phyloP scores from a whole-genome alignment of 2,888 invertebrate genomes.

The Thalpophila matura region DNA sequence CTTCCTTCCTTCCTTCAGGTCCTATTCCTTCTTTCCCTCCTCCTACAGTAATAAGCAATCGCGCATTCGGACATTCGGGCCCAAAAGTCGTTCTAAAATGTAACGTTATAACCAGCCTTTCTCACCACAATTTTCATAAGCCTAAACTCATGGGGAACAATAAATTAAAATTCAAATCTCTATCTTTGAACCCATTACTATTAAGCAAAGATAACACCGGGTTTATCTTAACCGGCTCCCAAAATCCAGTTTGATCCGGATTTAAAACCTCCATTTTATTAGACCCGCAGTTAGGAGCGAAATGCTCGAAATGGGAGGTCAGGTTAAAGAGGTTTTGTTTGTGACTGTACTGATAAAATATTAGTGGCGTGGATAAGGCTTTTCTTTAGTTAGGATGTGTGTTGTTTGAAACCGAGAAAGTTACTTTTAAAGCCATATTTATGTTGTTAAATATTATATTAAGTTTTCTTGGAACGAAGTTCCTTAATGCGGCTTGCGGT shows the following conservation, averaged over 20 bases:
- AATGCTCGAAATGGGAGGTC: neutral
- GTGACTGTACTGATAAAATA: constrained; percentile 29
- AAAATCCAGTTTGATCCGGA: constrained; percentile 59
- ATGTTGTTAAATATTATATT: too few relatives aligned
- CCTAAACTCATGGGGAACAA: constrained; percentile 24
- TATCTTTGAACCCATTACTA: constrained; percentile 59
- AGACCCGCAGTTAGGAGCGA: neutral
- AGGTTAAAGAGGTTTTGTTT: constrained; percentile 6
- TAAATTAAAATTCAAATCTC: constrained; percentile 65
- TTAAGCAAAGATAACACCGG: constrained; percentile 55
- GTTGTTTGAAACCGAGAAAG: neutral
- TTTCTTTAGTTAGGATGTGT: constrained; percentile 12
- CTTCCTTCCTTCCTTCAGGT: too few relatives aligned
- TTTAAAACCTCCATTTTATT: constrained; percentile 7
- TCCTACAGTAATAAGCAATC: too few relatives aligned
- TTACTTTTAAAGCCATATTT: neutral
- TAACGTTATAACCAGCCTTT: neutral
- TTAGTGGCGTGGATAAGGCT: constrained; percentile 5
- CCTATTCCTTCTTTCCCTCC: too few relatives aligned
- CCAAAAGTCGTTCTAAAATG: neutral
- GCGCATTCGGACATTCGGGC: too few relatives aligned
- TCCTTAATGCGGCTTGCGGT: too few relatives aligned
- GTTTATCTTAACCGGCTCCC: constrained; percentile 58
- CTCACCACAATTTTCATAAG: constrained; percentile 11
- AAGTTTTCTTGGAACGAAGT: too few relatives aligned